Evolutionary conservation across 2,113 vertebrate genomes (phyloP), one percentile per base, ranked within the genome.

Genomic region (Chionis minor): DNA sequence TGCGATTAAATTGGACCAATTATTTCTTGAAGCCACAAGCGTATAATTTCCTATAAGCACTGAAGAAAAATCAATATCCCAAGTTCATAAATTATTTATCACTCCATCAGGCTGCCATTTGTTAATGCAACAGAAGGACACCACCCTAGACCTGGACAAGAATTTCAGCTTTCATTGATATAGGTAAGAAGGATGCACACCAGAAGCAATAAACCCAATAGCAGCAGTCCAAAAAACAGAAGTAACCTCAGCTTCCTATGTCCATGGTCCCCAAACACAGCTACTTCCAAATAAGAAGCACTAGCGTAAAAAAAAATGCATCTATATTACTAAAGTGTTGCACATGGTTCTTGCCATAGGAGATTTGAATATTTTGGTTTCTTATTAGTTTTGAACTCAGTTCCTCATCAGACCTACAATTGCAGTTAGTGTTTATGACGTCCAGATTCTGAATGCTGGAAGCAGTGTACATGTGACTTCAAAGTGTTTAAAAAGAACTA

Each of bases 51-150:
- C 94, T 94, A 92, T 91, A 96, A 97, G 75, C 91, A 56, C 40
- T 94, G 97, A 95, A 94, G 88, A 81, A 92, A 96, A 94, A 95
- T 97, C 93, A 86, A 97, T 97, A 97, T 92, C 75, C 35, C 28
- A 88, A 92, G 69, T 91, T 91, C 82, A 94, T 97, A 97, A 92
- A 94, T 97, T 91, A 97, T 96, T 96, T 92, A 89, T 93, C 51
- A 88, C 75, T 91, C 72, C 82, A 94, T 94, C 89, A 96, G 81
- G 70, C 75, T 92, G 72, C 19, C 75, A 84, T 52, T 92, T 92
- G 62, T 92, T 72, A 93, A 93, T 45, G 9, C 78, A 96, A 83
- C 54, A 81, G 54, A 92, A 86, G 13, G 42, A 92, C 63, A 66
- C 9, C 45, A 91, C 86, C 90, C 83, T 77, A 67, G 49, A 93